Evolutionary conservation across 2,797 vertebrate genomes (phyloP).

Genomic region (Knipowitschia caucasica): DNA sequence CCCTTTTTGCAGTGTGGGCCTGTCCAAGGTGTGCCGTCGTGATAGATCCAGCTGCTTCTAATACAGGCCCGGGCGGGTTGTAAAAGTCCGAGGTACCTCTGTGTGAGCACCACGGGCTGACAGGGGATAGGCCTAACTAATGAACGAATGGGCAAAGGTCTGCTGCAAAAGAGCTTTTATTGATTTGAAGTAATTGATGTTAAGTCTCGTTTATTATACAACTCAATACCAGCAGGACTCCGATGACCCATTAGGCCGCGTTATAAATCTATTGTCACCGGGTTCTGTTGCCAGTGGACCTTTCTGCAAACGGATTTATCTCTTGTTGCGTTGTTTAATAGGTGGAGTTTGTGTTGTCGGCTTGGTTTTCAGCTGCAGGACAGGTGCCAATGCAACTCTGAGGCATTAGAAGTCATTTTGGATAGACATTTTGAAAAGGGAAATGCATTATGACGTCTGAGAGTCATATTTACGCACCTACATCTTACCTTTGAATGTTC

Average conservation of each 20-base stretch:
- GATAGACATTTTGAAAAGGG: no score
- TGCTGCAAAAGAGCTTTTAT: background rate
- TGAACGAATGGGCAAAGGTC: background rate
- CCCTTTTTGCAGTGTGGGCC: no score
- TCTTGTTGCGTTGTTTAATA: background rate
- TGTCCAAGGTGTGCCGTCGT: conserved; percentile 13
- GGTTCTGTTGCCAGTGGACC: background rate
- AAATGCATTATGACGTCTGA: no score
- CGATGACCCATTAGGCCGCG: background rate
- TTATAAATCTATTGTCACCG: conserved; percentile 1
- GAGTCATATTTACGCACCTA: no score
- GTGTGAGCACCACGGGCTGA: background rate
- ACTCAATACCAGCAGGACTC: conserved; percentile 2
- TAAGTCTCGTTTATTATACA: conserved; percentile 1
- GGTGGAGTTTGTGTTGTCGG: no score
- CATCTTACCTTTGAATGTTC: no score
- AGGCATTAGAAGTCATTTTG: no score
- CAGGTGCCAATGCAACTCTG: no score
- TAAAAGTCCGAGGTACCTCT: conserved; percentile 16
- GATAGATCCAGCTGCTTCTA: conserved; percentile 37
- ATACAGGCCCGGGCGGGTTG: conserved; percentile 18
- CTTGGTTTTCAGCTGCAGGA: no score
- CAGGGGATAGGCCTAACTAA: background rate
- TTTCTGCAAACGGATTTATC: background rate
- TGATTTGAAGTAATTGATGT: conserved; percentile 6